Conservation (phyloP, 1,140 invertebrate species). For the Coptotermes formosanus region DNA sequence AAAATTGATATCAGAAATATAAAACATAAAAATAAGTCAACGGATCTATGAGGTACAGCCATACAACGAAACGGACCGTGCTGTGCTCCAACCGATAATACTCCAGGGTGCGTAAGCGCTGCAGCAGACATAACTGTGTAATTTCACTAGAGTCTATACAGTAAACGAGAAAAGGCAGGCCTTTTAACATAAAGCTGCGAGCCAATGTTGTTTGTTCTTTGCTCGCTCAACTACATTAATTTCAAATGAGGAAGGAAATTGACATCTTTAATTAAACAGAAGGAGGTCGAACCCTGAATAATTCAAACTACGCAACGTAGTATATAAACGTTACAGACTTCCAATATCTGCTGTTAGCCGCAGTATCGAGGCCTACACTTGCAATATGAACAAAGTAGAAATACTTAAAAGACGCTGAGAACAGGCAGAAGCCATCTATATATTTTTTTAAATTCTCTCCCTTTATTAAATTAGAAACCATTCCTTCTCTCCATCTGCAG, state of each 20-base stretch:
- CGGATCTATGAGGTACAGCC: no score
- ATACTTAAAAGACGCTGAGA: background rate
- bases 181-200: background rate
- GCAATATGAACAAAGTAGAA: background rate
- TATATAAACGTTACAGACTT: background rate
- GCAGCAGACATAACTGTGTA: background rate
- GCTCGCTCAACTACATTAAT: background rate
- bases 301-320: background rate
- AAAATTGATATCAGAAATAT: no score
- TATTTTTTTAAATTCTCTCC: background rate
- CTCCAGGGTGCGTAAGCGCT: no score
- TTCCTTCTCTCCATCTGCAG: background rate
- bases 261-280: constrained; percentile 13
- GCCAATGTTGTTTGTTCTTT: background rate
- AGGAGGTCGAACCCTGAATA: background rate
- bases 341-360: background rate
- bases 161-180: background rate
- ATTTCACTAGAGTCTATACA: background rate
- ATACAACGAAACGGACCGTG: no score
- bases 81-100: no score
- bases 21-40: no score
- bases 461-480: background rate
- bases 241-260: background rate
- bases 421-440: background rate
- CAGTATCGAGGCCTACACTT: background rate